These are phyloP conservation scores for Nasua narica DNA, from an alignment of 2,797 vertebrate genomes.

Conservation along the genomic window DNA sequence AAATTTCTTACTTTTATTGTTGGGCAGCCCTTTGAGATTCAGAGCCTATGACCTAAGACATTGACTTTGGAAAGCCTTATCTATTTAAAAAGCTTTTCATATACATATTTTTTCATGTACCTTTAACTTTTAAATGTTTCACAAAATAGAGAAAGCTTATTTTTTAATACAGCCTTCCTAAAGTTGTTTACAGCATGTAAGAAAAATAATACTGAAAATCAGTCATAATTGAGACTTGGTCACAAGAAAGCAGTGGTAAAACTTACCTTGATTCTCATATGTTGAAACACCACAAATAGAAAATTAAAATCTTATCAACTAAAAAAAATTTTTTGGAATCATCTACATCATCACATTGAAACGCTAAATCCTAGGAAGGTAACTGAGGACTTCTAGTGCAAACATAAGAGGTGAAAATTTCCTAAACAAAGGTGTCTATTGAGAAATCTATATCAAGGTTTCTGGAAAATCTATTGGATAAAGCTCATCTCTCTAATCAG, in stretches of 20 bases:
- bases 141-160: not conserved
- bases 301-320: not conserved
- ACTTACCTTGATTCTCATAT: not conserved
- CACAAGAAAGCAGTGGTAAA: not conserved
- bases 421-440: not conserved
- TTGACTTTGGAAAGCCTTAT: not conserved
- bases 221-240: not conserved
- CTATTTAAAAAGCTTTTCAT: not conserved
- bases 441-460: not conserved
- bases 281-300: not conserved
- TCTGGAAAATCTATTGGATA: not conserved
- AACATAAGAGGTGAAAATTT: not conserved
- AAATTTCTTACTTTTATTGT: not conserved
- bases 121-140: not conserved
- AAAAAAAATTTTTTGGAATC: not conserved
- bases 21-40: not conserved
- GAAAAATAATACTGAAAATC: not conserved
- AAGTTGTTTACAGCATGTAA: not conserved
- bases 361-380: not conserved
- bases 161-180: not conserved
- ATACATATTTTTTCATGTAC: not conserved
- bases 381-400: not conserved
- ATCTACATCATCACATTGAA: not conserved
- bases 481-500: not conserved
- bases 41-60: not conserved